Percentiles rank a stretch among this genome's conserved stretches.
These are phyloP conservation scores for Caenorhabditis wallacei DNA, from an alignment of 2,888 invertebrate genomes.

Conservation along the genomic window DNA sequence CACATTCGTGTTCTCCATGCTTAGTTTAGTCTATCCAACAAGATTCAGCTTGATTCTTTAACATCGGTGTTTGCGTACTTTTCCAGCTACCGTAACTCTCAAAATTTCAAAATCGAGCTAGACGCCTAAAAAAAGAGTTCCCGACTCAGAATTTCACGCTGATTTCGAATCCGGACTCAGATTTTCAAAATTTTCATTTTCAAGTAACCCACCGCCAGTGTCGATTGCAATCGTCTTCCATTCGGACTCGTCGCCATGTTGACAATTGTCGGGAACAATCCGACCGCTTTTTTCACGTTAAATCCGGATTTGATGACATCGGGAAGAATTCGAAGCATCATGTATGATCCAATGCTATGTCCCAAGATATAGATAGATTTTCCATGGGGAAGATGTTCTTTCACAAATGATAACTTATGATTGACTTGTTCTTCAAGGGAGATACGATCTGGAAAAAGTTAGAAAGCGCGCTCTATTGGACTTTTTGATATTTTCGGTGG, in stretches of 20 bases:
- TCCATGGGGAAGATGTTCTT: conserved; percentile 73
- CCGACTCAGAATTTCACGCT: no score
- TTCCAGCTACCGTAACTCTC: not conserved
- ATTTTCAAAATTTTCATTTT: no score
- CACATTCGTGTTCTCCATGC: no score
- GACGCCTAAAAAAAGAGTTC: no score
- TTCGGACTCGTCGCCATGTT: conserved; percentile 79
- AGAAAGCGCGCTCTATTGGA: not conserved
- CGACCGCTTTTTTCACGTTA: conserved; percentile 72
- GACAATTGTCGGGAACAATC: conserved; percentile 79
- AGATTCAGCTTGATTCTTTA: no score
- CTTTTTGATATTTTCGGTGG: not conserved
- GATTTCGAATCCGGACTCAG: no score
- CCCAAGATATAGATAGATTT: conserved; percentile 74
- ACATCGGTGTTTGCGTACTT: conserved; percentile 3
- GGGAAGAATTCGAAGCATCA: conserved; percentile 74
- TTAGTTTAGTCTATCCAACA: no score
- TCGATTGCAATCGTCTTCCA: conserved; percentile 71
- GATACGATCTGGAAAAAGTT: conserved; percentile 77
- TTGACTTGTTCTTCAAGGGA: conserved; percentile 75
- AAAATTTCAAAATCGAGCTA: no score
- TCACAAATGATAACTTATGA: conserved; percentile 76
- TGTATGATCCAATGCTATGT: conserved; percentile 79
- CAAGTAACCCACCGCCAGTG: conserved; percentile 67
- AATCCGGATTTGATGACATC: conserved; percentile 70